Conservation (phyloP, 2,888 invertebrate species). For the Cyaniris semiargus region DNA sequence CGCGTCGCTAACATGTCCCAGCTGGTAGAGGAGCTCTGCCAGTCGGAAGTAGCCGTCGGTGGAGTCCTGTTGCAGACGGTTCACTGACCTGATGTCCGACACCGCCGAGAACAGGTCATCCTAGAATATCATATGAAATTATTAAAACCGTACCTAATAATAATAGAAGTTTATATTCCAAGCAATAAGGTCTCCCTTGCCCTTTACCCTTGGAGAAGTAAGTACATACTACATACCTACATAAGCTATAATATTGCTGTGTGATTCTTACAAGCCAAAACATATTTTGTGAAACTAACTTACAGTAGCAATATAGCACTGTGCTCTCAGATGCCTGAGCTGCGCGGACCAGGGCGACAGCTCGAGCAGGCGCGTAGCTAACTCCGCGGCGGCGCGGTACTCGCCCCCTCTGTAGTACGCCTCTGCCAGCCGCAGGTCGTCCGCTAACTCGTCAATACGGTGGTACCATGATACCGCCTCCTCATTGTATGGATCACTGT, state of each 20-base stretch:
- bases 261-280: no score
- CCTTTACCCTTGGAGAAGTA: no score
- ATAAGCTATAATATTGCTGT: no score
- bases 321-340: slow-evolving; percentile 91
- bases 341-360: slow-evolving; percentile 93
- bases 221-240: no score
- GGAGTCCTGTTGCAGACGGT: slow-evolving; percentile 95
- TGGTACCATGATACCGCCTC: slow-evolving; percentile 87
- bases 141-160: no score
- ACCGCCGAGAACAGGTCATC: slow-evolving; percentile 93
- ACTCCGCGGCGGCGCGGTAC: slow-evolving; percentile 76
- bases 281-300: slow-evolving; percentile 35
- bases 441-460: slow-evolving; percentile 84
- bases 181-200: no score
- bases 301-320: slow-evolving; percentile 87
- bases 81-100: slow-evolving; percentile 93
- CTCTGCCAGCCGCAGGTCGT: slow-evolving; percentile 81
- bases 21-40: slow-evolving; percentile 91
- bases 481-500: slow-evolving; percentile 86
- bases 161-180: no score
- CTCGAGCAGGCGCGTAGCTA: slow-evolving; percentile 86
- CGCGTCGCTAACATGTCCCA: slow-evolving; percentile 95
- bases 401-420: slow-evolving; percentile 77
- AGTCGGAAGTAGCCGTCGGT: slow-evolving; percentile 92
- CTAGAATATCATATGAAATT: slow-evolving; percentile 46